These are phyloP conservation scores for Laupala kohalensis DNA, from an alignment of 1,140 invertebrate genomes.

Conservation along the genomic window DNA sequence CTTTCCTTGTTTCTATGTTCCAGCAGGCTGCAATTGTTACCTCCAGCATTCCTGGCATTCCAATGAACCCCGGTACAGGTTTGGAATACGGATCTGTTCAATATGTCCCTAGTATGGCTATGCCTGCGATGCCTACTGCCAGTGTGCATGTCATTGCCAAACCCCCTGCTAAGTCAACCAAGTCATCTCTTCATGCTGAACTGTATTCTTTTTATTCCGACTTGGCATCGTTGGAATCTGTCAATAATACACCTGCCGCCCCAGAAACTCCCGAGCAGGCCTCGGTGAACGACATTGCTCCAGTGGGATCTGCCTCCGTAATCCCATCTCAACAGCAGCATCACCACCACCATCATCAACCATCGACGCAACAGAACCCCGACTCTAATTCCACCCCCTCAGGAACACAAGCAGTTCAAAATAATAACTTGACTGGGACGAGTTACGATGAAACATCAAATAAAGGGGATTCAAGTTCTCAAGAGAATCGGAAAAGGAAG, in stretches of 20 bases:
- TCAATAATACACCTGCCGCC: not conserved
- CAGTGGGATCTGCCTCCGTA: not conserved
- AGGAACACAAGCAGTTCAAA: not conserved
- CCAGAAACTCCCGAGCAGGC: not conserved
- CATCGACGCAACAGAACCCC: not conserved
- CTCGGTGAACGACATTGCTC: not conserved
- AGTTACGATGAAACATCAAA: not conserved
- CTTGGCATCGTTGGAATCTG: constrained; percentile 37
- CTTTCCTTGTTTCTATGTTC: no score
- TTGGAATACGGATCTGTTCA: constrained; percentile 1
- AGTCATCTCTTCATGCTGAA: constrained; percentile 23
- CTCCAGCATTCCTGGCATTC: not conserved
- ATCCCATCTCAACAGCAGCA: not conserved
- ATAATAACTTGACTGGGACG: not conserved
- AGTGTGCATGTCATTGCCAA: constrained; percentile 9
- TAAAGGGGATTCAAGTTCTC: not conserved
- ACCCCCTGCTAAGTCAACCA: constrained; percentile 9
- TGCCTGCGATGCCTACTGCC: not conserved
- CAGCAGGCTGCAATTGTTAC: not conserved
- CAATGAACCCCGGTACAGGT: not conserved
- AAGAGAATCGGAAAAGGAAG: not conserved
- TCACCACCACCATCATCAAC: not conserved
- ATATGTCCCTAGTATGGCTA: constrained; percentile 1
- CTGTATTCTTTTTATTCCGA: constrained; percentile 47
- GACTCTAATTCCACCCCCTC: not conserved